Evolutionary conservation across 2,113 vertebrate genomes (phyloP), one percentile per base, ranked within the genome.

Genomic region (Dolichotis patagonum): DNA sequence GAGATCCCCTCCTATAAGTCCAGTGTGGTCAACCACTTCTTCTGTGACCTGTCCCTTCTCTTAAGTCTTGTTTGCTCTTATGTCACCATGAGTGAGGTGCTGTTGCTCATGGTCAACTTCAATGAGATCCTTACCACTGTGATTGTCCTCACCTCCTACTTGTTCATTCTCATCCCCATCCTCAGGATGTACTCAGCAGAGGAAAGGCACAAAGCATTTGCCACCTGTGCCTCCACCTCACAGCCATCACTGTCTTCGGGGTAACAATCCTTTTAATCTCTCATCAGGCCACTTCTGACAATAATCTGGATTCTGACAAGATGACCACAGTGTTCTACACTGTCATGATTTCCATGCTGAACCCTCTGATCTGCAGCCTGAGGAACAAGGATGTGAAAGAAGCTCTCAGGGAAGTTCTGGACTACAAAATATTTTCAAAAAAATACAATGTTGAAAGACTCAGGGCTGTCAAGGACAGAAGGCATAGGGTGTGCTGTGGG

Each of bases 121-220:
- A 78, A 30, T 32, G 75, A 78, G 28, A 11, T 78, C 28, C 5
- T 49, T 1, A 78, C 75, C 75, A 49, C 32, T 9, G 43, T 17
- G 43, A 32, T 78, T 26, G 49, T 78, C 26, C 75, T 78, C 43
- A 78, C 75, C 24, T 49, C 75, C 75, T 32, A 49, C 75, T 7
- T 30, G 41, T 11, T 49, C 43, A 78, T 78, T 49, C 43, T 78
- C 43, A 32, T 7, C 43, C 49, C 43, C 43, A 32, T 78, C 75
- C 43, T 78, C 43, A 78, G 75, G 43, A 78, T 49, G 75, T 43
- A 22, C 75, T 78, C 75, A 0, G 75, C 75, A 8, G 73, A 77
- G 73, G 41, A 41, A n/a, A 77, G 73, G 41, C 3, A 3, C 78
- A 98, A 98, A 94, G 91, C 97, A 0, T 98, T 98, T 38, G 97